phyloP scores from a whole-genome alignment of 2,113 vertebrate species.

The Crotalus viridis region DNA sequence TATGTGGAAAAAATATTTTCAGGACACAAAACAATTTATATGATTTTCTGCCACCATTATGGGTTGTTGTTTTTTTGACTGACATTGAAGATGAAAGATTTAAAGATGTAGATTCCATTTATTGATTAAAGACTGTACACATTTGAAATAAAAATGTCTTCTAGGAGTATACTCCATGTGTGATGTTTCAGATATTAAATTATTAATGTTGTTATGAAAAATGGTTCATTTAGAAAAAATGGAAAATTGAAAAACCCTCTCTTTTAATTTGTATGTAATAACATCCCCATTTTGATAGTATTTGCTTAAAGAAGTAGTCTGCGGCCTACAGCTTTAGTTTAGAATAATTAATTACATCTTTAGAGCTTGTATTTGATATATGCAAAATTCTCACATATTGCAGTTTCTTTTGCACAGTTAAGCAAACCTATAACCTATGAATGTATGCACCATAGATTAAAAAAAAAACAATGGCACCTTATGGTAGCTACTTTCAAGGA shows the following conservation, averaged over 20 bases:
- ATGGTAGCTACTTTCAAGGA: not conserved
- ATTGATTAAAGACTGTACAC: conserved; percentile 97
- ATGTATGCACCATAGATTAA: not conserved
- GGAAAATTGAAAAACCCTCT: conserved; percentile 75
- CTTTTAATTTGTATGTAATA: conserved; percentile 69
- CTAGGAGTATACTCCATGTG: conserved; percentile 81
- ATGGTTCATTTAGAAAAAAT: conserved; percentile 74
- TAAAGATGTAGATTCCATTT: conserved; percentile 88
- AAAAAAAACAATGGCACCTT: not conserved
- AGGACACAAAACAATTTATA: conserved; percentile 62
- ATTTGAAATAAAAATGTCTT: conserved; percentile 97
- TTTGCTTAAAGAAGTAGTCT: conserved; percentile 43
- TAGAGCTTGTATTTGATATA: not conserved
- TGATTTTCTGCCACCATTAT: conserved; percentile 62
- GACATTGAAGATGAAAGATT: conserved; percentile 87
- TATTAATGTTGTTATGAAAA: conserved; percentile 90
- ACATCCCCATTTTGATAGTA: conserved; percentile 62
- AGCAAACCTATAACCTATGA: not conserved
- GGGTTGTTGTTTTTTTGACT: conserved; percentile 57
- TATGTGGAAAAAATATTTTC: conserved; percentile 49
- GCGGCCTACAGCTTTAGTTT: not conserved
- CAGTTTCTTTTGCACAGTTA: not conserved
- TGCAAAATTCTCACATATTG: not conserved
- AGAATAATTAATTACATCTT: not conserved
- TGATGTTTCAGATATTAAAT: conserved; percentile 86